Evolutionary conservation across 2,113 vertebrate species (phyloP).

Genomic region (Chrysemys picta): DNA sequence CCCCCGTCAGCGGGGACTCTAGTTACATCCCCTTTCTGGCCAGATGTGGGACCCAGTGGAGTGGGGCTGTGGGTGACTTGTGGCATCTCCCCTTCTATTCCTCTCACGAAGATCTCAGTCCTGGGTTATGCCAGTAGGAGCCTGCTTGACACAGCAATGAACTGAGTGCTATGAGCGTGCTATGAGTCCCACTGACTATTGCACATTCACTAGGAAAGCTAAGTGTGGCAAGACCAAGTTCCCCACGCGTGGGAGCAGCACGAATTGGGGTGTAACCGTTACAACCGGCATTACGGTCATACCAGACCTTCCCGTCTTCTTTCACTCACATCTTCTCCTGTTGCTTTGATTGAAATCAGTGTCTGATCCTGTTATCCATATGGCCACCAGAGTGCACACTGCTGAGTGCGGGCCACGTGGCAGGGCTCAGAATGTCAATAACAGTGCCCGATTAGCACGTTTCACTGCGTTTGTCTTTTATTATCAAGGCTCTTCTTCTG

Average conservation of each 20-base stretch:
- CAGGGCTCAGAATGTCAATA: background rate
- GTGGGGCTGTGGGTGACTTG: accelerated
- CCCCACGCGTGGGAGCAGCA: background rate
- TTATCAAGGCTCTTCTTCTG: background rate
- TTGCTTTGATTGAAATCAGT: background rate
- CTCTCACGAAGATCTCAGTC: background rate
- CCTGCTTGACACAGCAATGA: background rate
- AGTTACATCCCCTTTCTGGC: background rate
- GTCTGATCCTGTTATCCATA: background rate
- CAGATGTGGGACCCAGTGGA: accelerated
- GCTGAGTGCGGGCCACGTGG: background rate
- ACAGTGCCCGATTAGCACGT: background rate
- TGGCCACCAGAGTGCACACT: background rate
- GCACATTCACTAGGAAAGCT: background rate
- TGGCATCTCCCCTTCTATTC: accelerated
- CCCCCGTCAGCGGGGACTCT: accelerated
- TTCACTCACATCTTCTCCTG: background rate
- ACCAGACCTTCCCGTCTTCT: background rate
- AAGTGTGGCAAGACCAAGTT: accelerated
- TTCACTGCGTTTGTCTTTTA: background rate
- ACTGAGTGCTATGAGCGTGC: background rate
- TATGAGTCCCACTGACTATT: background rate
- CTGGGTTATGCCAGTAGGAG: background rate
- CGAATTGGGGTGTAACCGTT: accelerated
- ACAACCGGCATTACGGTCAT: background rate